Percentiles rank a stretch among this genome's conserved stretches.
Evolutionary conservation across 2,888 invertebrate genomes (phyloP).

Genomic region (Podabrus alpinus): DNA sequence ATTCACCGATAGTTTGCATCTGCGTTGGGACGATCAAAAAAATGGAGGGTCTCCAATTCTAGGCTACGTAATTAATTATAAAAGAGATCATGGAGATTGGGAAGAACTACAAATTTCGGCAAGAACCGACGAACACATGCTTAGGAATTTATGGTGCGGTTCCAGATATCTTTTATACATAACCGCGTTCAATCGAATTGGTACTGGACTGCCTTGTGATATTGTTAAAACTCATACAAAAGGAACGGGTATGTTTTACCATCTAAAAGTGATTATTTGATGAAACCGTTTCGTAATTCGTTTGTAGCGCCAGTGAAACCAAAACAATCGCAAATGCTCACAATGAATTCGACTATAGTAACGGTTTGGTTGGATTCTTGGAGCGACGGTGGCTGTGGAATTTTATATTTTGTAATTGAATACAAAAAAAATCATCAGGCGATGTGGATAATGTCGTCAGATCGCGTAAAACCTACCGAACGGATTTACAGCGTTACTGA

Average conservation of each 20-base stretch:
- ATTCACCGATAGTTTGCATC: conserved; percentile 79
- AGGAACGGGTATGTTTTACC: conserved; percentile 65
- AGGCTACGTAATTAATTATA: conserved; percentile 89
- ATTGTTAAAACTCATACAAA: conserved; percentile 84
- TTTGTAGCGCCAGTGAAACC: conserved; percentile 74
- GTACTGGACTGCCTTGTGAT: conserved; percentile 86
- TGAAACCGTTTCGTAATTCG: conserved; percentile 9
- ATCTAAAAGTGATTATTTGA: neutral
- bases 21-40: conserved; percentile 78
- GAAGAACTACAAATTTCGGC: conserved; percentile 87
- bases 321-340: conserved; percentile 79
- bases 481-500: conserved; percentile 80
- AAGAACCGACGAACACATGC: conserved; percentile 75
- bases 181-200: conserved; percentile 88
- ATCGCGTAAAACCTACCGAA: conserved; percentile 80
- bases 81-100: conserved; percentile 89
- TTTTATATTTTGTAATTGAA: conserved; percentile 83
- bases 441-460: conserved; percentile 79
- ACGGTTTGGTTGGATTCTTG: conserved; percentile 86
- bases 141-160: conserved; percentile 86
- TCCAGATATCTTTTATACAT: conserved; percentile 87
- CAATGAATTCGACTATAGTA: conserved; percentile 83
- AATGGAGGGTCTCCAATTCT: conserved; percentile 81
- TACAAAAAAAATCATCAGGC: conserved; percentile 69
- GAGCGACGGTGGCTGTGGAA: conserved; percentile 89